These are phyloP conservation scores for Centropus bengalensis DNA, from an alignment of 2,113 vertebrate species.

Conservation along the genomic window DNA sequence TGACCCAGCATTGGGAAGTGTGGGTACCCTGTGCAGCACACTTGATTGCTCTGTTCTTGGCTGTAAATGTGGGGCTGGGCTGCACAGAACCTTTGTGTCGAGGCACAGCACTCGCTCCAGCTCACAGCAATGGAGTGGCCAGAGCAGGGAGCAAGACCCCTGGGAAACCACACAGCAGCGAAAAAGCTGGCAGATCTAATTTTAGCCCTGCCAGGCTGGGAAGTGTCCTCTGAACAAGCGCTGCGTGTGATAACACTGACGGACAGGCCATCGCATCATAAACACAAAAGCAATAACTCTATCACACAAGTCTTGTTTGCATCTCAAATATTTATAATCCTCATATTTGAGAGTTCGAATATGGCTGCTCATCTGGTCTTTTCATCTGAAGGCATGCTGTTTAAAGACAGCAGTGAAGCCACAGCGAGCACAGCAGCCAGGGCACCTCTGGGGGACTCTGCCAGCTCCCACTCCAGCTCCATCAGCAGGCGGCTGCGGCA, in stretches of 20 bases:
- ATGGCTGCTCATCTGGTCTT: slow-evolving; percentile 7
- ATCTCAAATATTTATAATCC: slow-evolving; percentile 23
- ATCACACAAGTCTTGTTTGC: neutral
- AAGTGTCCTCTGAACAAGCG: neutral
- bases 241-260: neutral
- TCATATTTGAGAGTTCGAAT: neutral
- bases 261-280: neutral
- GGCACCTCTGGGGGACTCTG: rapidly evolving
- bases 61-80: neutral
- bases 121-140: neutral
- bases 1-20: neutral
- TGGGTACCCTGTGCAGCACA: neutral
- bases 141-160: neutral
- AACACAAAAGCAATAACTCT: neutral
- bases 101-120: neutral
- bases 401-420: neutral
- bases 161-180: neutral
- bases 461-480: neutral
- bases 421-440: neutral
- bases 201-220: neutral
- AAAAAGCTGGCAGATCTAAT: neutral
- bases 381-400: neutral
- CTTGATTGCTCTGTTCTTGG: neutral
- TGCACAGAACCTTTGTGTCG: neutral
- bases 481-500: neutral